These are phyloP conservation scores for Cardiocondyla obscurior DNA, from an alignment of 1,140 invertebrate species.

Conservation along the genomic window DNA sequence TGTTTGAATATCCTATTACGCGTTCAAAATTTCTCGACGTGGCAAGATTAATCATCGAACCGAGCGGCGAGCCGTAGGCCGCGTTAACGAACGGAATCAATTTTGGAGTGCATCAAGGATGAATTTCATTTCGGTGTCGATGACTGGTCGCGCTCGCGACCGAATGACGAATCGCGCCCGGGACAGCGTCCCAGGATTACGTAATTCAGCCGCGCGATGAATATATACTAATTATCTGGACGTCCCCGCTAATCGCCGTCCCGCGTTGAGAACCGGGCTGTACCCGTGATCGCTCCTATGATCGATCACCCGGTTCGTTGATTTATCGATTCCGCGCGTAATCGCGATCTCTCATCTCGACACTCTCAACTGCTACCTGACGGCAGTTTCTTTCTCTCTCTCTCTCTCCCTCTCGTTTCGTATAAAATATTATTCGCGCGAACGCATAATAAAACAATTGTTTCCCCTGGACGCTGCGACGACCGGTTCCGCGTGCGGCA, in stretches of 20 bases:
- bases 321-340: constrained; percentile 51
- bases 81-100: constrained; percentile 9
- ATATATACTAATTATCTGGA: constrained; percentile 51
- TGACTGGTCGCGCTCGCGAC: not conserved
- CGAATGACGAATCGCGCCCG: constrained; percentile 12
- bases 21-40: not conserved
- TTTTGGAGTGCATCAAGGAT: constrained; percentile 18
- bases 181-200: constrained; percentile 9
- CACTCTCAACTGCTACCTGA: constrained; percentile 46
- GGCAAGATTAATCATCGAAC: not conserved
- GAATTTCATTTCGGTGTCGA: constrained; percentile 39
- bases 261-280: not conserved
- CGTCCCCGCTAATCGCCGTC: constrained; percentile 34
- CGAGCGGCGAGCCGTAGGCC: not conserved
- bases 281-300: constrained; percentile 12
- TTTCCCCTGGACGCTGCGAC: not conserved
- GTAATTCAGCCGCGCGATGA: constrained; percentile 40
- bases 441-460: constrained; percentile 23
- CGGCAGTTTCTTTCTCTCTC: constrained; percentile 37
- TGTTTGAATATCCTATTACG: not conserved
- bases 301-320: constrained; percentile 51
- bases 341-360: constrained; percentile 52
- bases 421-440: not conserved
- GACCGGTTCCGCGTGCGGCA: not conserved
- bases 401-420: constrained; percentile 36